A percentile compares a stretch with the other conserved stretches of the same genome.
phyloP scores from a whole-genome alignment of 2,888 invertebrate species.

The Nymphalis urticae region DNA sequence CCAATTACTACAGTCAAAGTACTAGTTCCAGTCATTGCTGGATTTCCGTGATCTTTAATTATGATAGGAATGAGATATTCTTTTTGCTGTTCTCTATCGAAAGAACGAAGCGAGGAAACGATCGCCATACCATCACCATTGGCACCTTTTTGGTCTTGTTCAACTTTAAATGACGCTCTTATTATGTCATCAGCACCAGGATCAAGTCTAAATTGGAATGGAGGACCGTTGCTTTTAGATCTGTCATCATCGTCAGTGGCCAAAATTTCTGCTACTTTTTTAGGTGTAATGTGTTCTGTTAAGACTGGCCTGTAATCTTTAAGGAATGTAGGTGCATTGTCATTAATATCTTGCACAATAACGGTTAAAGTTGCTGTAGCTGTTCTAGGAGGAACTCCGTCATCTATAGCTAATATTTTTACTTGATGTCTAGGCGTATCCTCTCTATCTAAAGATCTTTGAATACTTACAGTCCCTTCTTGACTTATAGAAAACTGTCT shows the following conservation, averaged over 20 bases:
- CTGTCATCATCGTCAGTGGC: conserved; percentile 97
- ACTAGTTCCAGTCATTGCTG: conserved; percentile 97
- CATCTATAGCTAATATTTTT: conserved; percentile 97
- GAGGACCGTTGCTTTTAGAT: conserved; percentile 96
- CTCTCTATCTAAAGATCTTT: conserved; percentile 94
- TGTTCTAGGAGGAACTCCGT: conserved; percentile 95
- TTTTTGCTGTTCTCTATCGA: conserved; percentile 97
- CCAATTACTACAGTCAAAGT: conserved; percentile 98
- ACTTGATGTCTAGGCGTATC: conserved; percentile 97
- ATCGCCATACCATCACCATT: conserved; percentile 99
- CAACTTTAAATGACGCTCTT: conserved; percentile 96
- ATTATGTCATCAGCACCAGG: conserved; percentile 97
- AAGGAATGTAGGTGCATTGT: conserved; percentile 95
- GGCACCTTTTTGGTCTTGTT: conserved; percentile 98
- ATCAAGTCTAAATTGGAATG: conserved; percentile 96
- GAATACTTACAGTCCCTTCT: conserved; percentile 97
- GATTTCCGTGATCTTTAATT: conserved; percentile 97
- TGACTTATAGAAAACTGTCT: conserved; percentile 97
- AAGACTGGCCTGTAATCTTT: conserved; percentile 96
- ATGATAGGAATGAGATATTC: conserved; percentile 98
- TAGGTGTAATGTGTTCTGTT: conserved; percentile 94
- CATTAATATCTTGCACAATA: conserved; percentile 97
- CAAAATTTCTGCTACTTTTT: conserved; percentile 94
- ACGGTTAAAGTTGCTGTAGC: conserved; percentile 96
- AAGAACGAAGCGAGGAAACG: conserved; percentile 95